Evolutionary conservation across 2,113 vertebrate species (phyloP), one percentile per base, ranked within the genome.

Genomic region (Laticauda laticaudata): DNA sequence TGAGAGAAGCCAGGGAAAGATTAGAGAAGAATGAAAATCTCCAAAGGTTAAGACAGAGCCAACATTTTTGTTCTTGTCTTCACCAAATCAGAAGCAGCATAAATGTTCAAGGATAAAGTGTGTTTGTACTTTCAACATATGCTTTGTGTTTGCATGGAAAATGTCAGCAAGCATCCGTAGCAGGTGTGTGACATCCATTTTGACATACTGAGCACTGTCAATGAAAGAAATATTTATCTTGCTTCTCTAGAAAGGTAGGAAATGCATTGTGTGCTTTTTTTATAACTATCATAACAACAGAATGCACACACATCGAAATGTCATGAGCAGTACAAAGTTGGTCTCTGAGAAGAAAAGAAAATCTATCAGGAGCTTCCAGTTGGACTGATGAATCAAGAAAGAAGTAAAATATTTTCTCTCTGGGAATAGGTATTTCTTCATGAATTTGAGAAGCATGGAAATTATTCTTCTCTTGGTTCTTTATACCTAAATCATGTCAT

Each of bases 151-250:
- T 93, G 55, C 81, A 14, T n/a, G n/a, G n/a, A n/a, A n/a, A n/a
- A n/a, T n/a, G n/a, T n/a, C n/a, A n/a, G n/a, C n/a, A n/a, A n/a
- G n/a, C n/a, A n/a, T n/a, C n/a, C n/a, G n/a, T n/a, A n/a, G n/a
- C n/a, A n/a, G n/a, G n/a, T n/a, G n/a, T n/a, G n/a, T n/a, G n/a
- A n/a, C n/a, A n/a, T n/a, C n/a, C n/a, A n/a, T n/a, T n/a, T n/a
- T n/a, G n/a, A n/a, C n/a, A n/a, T n/a, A n/a, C n/a, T n/a, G n/a
- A n/a, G n/a, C n/a, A n/a, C n/a, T n/a, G n/a, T n/a, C n/a, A n/a
- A n/a, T n/a, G n/a, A n/a, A 93, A 95, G 53, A 93, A 14, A 92
- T 88, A 92, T 94, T 89, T 94, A 14, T 21, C 59, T 95, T 96
- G 94, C 9, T 94, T 95, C 96, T 12, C 87, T 69, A 85, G 64